Conservation (phyloP, 2,797 vertebrate genomes). For the Sarcoramphus papa region DNA sequence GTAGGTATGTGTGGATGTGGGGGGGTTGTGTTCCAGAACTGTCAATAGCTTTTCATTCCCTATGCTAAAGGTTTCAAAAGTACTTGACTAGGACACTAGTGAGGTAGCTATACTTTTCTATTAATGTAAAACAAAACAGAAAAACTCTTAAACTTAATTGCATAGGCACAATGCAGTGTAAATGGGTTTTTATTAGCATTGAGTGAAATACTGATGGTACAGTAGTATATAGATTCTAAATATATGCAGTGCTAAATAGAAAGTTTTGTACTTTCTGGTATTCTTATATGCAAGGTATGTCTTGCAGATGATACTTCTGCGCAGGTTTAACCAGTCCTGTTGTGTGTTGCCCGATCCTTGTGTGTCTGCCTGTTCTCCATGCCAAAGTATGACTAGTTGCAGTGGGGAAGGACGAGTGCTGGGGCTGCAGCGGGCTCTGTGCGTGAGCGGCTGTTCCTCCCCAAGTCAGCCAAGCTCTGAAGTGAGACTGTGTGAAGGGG, state of each 20-base stretch:
- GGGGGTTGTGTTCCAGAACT: neutral
- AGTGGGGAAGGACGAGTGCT: neutral
- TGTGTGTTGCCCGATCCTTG: neutral
- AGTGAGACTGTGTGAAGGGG: neutral
- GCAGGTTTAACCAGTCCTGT: neutral
- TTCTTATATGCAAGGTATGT: neutral
- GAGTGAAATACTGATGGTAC: neutral
- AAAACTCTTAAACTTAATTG: neutral
- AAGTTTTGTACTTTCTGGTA: neutral
- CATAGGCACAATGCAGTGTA: neutral
- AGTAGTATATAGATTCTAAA: neutral
- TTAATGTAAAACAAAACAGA: neutral
- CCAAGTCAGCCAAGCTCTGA: neutral
- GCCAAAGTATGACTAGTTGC: rapidly evolving
- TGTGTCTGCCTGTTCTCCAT: neutral
- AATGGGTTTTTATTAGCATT: neutral
- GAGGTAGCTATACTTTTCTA: neutral
- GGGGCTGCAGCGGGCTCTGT: neutral
- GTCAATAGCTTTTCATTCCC: neutral
- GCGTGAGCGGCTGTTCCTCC: neutral
- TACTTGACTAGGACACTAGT: neutral
- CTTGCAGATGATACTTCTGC: neutral
- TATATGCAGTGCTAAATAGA: neutral
- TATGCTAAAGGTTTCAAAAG: neutral
- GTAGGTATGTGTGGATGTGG: neutral